Evolutionary conservation across 2,888 invertebrate genomes (phyloP).

Genomic region (Anthophora plumipes): DNA sequence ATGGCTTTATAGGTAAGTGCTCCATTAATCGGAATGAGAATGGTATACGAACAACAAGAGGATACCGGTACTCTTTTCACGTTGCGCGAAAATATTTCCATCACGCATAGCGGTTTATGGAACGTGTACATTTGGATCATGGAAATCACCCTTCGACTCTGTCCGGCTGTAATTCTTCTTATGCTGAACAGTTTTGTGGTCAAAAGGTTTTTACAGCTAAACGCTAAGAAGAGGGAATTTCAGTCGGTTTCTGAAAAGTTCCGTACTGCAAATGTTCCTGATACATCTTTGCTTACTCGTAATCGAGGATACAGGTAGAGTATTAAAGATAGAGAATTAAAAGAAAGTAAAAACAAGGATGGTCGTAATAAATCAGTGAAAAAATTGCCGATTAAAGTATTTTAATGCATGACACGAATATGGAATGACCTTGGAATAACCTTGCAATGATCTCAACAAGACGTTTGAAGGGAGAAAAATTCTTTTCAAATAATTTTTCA

Average conservation of each 20-base stretch:
- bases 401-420: constrained; percentile 1
- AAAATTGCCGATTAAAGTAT: not conserved
- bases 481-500: constrained; percentile 33
- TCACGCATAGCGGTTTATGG: constrained; percentile 53
- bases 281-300: constrained; percentile 51
- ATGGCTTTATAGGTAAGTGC: constrained; percentile 53
- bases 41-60: constrained; percentile 45
- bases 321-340: not conserved
- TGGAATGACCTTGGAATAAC: not conserved
- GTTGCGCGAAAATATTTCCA: constrained; percentile 50
- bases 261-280: constrained; percentile 51
- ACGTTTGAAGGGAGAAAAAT: too few relatives aligned
- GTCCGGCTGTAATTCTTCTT: constrained; percentile 55
- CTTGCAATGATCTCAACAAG: constrained; percentile 8
- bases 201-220: constrained; percentile 60
- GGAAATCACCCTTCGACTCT: constrained; percentile 52
- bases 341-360: not conserved
- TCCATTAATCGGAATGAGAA: constrained; percentile 59
- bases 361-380: not conserved
- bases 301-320: constrained; percentile 65
- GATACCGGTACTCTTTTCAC: constrained; percentile 33
- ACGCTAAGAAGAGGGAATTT: constrained; percentile 59
- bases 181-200: constrained; percentile 59
- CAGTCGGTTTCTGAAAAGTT: constrained; percentile 59
- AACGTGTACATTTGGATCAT: constrained; percentile 61